phyloP scores from a whole-genome alignment of 2,113 vertebrate species.

The Platycercus adscitus region DNA sequence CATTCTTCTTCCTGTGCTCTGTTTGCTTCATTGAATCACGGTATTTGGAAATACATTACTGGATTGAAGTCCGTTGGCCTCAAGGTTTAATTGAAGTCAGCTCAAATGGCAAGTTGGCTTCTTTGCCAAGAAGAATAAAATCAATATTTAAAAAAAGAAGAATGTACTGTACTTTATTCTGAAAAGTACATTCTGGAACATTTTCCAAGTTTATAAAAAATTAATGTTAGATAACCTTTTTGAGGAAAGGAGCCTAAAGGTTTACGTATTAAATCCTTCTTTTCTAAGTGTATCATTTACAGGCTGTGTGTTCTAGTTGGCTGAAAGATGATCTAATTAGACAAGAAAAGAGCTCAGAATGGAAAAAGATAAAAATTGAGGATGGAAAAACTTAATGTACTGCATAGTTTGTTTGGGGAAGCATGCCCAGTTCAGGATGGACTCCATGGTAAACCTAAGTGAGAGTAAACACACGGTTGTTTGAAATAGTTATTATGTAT shows the following conservation, averaged over 20 bases:
- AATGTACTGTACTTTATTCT: background rate
- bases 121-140: conserved; percentile 11
- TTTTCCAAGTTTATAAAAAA: conserved; percentile 2
- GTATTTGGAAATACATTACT: background rate
- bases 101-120: background rate
- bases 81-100: conserved; percentile 36
- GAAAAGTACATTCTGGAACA: conserved; percentile 9
- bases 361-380: background rate
- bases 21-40: background rate
- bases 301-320: background rate
- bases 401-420: background rate
- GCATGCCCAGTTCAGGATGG: background rate
- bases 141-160: background rate
- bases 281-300: background rate
- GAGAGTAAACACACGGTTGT: background rate
- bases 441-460: background rate
- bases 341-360: background rate
- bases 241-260: background rate
- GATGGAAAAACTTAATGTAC: background rate
- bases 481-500: background rate
- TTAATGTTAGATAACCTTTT: background rate
- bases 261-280: background rate
- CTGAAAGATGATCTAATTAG: background rate
- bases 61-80: background rate
- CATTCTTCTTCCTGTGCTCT: background rate